These are phyloP conservation scores for Unio delphinus DNA, from an alignment of 2,888 invertebrate species.

Conservation along the genomic window DNA sequence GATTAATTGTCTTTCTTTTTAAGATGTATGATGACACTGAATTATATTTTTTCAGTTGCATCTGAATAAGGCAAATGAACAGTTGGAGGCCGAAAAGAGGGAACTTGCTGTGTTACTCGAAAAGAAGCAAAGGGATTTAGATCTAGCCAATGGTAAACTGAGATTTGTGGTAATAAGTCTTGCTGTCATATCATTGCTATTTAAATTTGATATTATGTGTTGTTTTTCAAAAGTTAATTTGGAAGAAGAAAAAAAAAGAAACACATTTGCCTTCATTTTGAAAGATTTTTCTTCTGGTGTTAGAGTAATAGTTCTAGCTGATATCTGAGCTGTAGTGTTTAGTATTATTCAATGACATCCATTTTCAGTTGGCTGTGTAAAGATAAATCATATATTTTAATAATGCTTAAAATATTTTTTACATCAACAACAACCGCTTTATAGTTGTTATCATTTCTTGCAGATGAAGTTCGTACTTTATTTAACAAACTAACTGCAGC, in stretches of 20 bases:
- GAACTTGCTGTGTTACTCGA: slow-evolving; percentile 61
- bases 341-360: background rate
- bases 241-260: too few species aligned
- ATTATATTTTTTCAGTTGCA: slow-evolving; percentile 35
- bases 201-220: too few species aligned
- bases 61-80: slow-evolving; percentile 52
- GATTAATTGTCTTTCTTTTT: background rate
- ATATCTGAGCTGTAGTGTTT: background rate
- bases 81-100: slow-evolving; percentile 61
- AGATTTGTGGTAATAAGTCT: background rate
- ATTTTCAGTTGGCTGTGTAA: too few species aligned
- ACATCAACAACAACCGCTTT: background rate
- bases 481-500: slow-evolving; percentile 84
- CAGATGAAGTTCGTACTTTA: slow-evolving; percentile 79
- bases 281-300: background rate
- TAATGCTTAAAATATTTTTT: too few species aligned
- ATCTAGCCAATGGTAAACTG: slow-evolving; percentile 61
- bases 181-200: too few species aligned
- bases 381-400: background rate
- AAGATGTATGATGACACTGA: background rate
- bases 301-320: background rate
- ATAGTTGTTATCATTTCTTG: slow-evolving; percentile 3
- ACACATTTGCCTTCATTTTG: too few species aligned
- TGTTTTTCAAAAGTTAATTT: too few species aligned
- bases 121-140: slow-evolving; percentile 63